Evolutionary conservation across 37 sponge, comb jelly and placozoan genomes (phyloP).

Genomic region (Aplysina aerophoba): DNA sequence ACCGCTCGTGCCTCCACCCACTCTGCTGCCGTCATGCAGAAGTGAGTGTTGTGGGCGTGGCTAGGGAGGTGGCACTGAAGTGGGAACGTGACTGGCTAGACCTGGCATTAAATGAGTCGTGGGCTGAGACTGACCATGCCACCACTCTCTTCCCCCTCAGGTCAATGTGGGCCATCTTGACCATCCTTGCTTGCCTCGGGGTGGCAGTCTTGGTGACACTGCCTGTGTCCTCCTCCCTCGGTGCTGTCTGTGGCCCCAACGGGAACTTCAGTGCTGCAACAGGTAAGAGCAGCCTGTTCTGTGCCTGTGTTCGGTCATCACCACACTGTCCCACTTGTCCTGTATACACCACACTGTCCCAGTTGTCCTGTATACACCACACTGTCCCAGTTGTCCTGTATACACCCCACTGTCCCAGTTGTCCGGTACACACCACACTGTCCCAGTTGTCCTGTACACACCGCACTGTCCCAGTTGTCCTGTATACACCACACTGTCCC

Average conservation of each 20-base stretch:
- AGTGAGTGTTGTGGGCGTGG: conserved; percentile 34
- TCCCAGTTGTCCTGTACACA: neutral
- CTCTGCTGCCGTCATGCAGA: conserved; percentile 52
- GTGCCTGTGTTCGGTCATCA: neutral
- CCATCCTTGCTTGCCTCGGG: conserved; percentile 27
- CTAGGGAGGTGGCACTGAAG: neutral
- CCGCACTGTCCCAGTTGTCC: no score
- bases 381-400: neutral
- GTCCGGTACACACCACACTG: neutral
- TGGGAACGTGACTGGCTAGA: neutral
- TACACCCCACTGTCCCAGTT: no score
- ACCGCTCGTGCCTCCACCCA: conserved; percentile 50
- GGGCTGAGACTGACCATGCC: no score
- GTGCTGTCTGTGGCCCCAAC: conserved; percentile 48
- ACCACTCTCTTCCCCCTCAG: conserved; percentile 33
- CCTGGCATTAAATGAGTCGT: neutral
- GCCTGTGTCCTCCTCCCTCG: conserved; percentile 38
- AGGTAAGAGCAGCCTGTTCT: neutral
- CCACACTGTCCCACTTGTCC: neutral
- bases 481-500: neutral
- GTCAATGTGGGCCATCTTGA: conserved; percentile 30
- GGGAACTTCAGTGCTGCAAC: conserved; percentile 45
- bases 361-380: neutral
- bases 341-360: no score
- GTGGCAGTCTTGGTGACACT: conserved; percentile 41